Base-by-base conservation (phyloP, 2,888 invertebrate species). In the Chalcosyrphus nemorum region DNA sequence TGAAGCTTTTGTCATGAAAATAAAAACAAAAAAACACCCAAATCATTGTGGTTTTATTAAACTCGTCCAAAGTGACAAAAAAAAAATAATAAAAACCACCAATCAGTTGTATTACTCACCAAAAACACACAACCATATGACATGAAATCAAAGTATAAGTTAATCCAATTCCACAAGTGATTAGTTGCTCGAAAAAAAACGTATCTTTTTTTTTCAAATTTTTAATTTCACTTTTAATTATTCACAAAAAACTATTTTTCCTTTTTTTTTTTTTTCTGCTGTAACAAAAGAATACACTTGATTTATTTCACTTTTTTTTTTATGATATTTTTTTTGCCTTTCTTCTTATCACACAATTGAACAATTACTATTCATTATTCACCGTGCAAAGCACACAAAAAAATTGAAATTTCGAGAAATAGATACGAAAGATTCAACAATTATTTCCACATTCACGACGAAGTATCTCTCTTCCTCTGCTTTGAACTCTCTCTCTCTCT, bases 91-190 rank as follows among this genome's bases (percentile, higher is more conserved):
- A 32, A 19, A 38, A 4, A 13, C 5, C 4, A 1, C 6, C n/a
- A 41, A 59, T 24, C n/a, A 15, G 32, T n/a, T n/a, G 19, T 45
- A 63, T 68, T 78, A 82, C 82, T 82, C 82, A 82, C 82, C 78
- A 66, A 57, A 65, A 78, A 50, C 43, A 82, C 68, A 78, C 82
- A 82, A 74, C 72, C 57, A 72, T 78, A 82, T 82, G 82, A 82
- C 82, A 78, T 78, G 52, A 78, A 82, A 68, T 74, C 47, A 72
- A 50, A 61, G n/a, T 63, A 47, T 78, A 56, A 70, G 74, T 63
- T 82, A 82, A 82, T 82, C 82, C 82, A 82, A 82, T 57, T 72
- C 63, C 71, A 66, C 27, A 52, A 68, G 38, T 27, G 43, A 65
- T 59, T 9, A 68, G 5, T n/a, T n/a, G n/a, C n/a, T n/a, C n/a